These are phyloP conservation scores for Synergus umbraculus DNA, from an alignment of 2,888 invertebrate species.

Conservation along the genomic window DNA sequence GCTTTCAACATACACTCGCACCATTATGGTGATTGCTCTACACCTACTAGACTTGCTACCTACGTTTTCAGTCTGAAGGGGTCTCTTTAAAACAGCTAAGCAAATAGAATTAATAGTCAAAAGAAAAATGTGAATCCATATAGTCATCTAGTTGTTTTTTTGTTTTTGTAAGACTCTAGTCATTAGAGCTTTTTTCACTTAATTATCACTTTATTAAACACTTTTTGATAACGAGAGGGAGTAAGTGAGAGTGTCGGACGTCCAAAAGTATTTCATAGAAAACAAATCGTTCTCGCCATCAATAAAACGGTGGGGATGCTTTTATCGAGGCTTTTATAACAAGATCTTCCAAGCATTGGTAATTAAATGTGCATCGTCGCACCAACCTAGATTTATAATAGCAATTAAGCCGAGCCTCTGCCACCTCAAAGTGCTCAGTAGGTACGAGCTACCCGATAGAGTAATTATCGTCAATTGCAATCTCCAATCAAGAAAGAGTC, in stretches of 20 bases:
- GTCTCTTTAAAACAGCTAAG: neutral
- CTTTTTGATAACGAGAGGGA: neutral
- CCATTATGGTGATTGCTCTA: constrained; percentile 11
- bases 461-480: constrained; percentile 68
- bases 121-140: neutral
- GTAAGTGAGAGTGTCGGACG: neutral
- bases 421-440: constrained; percentile 50
- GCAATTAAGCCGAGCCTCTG: constrained; percentile 56
- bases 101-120: neutral
- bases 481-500: constrained; percentile 58
- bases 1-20: constrained; percentile 3
- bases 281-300: neutral
- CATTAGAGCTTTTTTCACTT: neutral
- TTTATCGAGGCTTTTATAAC: neutral
- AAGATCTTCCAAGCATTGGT: constrained; percentile 35
- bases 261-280: neutral
- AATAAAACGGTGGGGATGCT: neutral
- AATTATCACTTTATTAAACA: neutral
- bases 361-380: constrained; percentile 57
- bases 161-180: neutral
- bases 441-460: constrained; percentile 52
- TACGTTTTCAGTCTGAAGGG: constrained; percentile 9
- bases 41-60: constrained; percentile 14
- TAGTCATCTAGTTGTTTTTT: neutral
- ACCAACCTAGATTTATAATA: constrained; percentile 61